Evolutionary conservation across 2,113 vertebrate species (phyloP), one percentile per base, ranked within the genome.

Genomic region (Cairina moschata): DNA sequence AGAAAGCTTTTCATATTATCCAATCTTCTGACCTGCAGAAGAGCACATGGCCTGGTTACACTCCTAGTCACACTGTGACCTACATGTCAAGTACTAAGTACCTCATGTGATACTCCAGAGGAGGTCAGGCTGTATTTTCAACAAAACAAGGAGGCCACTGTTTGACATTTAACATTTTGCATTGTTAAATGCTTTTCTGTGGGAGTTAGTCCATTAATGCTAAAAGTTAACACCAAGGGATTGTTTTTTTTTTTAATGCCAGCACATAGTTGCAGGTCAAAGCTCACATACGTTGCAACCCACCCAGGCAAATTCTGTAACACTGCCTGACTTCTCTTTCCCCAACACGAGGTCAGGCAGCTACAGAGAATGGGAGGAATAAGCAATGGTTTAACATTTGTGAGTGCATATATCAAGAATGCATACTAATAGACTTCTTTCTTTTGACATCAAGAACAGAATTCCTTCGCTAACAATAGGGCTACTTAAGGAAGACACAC

Each of bases 251-350:
- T 93, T 86, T 82, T 77, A 75, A 95, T 72, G 80, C 79, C 55
- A 97, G 59, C 79, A 94, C 97, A 96, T 20, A 94, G 63, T 63
- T 95, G 80, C 50, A 91, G 89, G 83, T 58, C 93, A 96, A 96
- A 95, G 90, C 71, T 97, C 92, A 96, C 68, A 92, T 5, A 58
- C 48, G 83, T 86, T 91, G 78, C 75, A 94, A 69, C 86, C 90
- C 79, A 95, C 87, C 58, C 46, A 78, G 54, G 85, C 89, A 95
- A 44, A 90, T 59, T 91, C 78, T 81, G 84, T 94, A 83, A 94
- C 90, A 91, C 54, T 90, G 72, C 52, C 54, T 52, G 79, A 46
- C 68, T 92, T 73, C 65, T 74, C 42, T 48, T 75, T 79, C 54
- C 62, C 44, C 83, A 95, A 5, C 48, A 73, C 7, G 3, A 90